Evolutionary conservation across 2,113 vertebrate genomes (phyloP), one percentile per base, ranked within the genome.

Genomic region (Morone chrysops): DNA sequence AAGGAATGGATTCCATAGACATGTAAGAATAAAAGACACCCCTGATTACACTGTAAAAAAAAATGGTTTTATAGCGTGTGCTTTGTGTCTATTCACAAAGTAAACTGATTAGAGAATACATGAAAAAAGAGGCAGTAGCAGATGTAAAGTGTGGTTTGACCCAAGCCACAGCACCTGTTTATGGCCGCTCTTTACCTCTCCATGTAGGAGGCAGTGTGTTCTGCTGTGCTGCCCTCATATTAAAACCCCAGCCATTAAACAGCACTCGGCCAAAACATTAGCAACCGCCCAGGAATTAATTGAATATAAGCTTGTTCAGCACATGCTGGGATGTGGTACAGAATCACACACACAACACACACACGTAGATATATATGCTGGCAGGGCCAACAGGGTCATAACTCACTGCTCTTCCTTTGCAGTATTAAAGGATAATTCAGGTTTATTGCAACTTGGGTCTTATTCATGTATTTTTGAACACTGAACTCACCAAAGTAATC

Each of bases 171-270:
- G 68, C 25, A 47, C 57, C 77, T 81, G 78, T 81, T 87, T 84
- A 84, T 65, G 63, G 13, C 48, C 18, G 13, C 20, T 51, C 84
- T 84, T 76, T 47, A 76, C 77, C 50, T 65, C 62, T 41, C 69
- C n/a, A 54, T 69, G 59, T 48, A 70, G 72, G 77, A 77, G 74
- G 78, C 50, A 65, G 89, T 86, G 78, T 66, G 89, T 92, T 92
- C 90, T 91, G 88, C 90, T 86, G 88, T 40, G 82, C 85, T 90
- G 89, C 88, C 86, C 75, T 74, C 87, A 86, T 87, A 90, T 93
- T 93, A 90, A 93, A 90, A 67, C 85, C 67, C 62, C 83, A 57
- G 36, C 80, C 87, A 89, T 91, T 90, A 90, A 93, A 91, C 86
- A 85, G 87, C 81, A 83, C 88, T 87, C 74, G 65, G 83, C 87